Percentiles rank a stretch among this genome's conserved stretches.
phyloP scores from a whole-genome alignment of 2,113 vertebrate genomes.

The Neolamprologus sp. region DNA sequence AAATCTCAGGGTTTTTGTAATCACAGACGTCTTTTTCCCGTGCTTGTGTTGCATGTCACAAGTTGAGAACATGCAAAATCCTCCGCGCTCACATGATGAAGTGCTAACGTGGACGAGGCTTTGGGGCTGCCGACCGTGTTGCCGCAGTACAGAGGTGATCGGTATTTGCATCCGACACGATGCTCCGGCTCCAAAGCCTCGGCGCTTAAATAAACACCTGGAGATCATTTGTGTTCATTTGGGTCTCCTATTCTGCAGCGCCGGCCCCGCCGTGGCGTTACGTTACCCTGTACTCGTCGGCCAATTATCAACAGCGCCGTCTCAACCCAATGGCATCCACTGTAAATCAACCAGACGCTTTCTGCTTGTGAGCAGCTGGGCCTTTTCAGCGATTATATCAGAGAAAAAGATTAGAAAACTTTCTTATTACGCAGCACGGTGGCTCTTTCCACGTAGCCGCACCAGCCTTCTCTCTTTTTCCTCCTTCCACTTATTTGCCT shows the following conservation, averaged over 20 bases:
- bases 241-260: slow-evolving; percentile 40
- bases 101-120: slow-evolving; percentile 22
- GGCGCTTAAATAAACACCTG: slow-evolving; percentile 55
- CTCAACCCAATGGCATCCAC: not conserved
- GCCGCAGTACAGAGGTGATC: slow-evolving; percentile 44
- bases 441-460: not conserved
- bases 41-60: slow-evolving; percentile 32
- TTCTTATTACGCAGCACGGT: not conserved
- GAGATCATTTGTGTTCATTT: slow-evolving; percentile 66
- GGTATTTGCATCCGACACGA: slow-evolving; percentile 63
- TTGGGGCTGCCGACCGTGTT: no score
- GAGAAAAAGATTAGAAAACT: not conserved
- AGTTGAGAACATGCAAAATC: slow-evolving; percentile 54
- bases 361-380: not conserved
- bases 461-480: not conserved
- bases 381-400: not conserved
- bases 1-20: slow-evolving; percentile 43
- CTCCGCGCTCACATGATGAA: slow-evolving; percentile 4
- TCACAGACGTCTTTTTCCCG: slow-evolving; percentile 21
- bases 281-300: not conserved
- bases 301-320: not conserved
- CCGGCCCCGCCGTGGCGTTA: not conserved
- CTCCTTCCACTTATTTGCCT: slow-evolving; percentile 61
- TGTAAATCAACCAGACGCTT: not conserved
- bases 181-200: slow-evolving; percentile 18